Evolutionary conservation across 2,797 vertebrate species (phyloP).

Genomic region (Galagoides demidoff): DNA sequence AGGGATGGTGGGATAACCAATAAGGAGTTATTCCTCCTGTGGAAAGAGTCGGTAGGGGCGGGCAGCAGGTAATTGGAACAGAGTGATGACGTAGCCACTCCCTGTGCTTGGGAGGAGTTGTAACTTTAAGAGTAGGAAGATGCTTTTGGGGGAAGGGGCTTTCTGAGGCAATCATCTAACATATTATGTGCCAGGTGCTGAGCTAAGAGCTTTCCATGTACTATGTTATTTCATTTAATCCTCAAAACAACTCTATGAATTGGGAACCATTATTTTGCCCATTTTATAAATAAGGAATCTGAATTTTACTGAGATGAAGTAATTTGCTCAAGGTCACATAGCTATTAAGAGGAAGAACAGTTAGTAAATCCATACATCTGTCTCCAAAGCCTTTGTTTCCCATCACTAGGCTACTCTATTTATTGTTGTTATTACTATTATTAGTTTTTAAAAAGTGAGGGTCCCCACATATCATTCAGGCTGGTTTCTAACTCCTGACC

Average conservation of each 20-base stretch:
- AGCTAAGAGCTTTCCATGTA: background rate
- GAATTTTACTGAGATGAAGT: background rate
- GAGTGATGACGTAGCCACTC: too few species aligned
- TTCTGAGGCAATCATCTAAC: too few species aligned
- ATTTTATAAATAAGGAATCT: constrained; percentile 24
- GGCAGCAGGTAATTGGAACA: too few species aligned
- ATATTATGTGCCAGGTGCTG: background rate
- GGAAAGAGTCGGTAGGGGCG: too few species aligned
- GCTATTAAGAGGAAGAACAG: background rate
- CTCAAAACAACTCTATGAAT: background rate
- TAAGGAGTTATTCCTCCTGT: too few species aligned
- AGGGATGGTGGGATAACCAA: too few species aligned
- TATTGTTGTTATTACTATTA: background rate
- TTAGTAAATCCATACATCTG: background rate
- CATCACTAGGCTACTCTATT: background rate
- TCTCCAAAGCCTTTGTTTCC: background rate
- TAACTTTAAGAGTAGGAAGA: too few species aligned
- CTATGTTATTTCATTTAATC: background rate
- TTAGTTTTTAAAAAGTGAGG: too few species aligned
- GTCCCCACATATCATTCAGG: too few species aligned
- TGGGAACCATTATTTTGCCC: background rate
- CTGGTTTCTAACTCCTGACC: background rate
- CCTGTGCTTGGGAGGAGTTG: too few species aligned
- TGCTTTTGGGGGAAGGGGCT: too few species aligned
- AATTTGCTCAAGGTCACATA: constrained; percentile 7